Base-by-base conservation (phyloP, 1,140 invertebrate species). In the Drosophila quadrilineata region DNA sequence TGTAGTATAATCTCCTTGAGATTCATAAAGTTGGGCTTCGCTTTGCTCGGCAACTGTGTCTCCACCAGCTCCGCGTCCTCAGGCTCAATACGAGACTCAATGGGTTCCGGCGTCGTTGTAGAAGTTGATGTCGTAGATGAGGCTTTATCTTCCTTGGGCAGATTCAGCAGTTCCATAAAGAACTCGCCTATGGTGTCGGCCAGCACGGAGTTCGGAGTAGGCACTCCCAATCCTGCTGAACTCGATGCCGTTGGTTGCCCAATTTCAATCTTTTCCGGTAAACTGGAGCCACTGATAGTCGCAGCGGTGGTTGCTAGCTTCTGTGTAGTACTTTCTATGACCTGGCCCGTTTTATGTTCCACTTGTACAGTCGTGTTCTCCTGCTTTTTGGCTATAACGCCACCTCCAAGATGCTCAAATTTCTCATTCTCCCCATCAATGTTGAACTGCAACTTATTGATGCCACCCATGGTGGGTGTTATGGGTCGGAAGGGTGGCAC, bases 401-500 rank as follows among this genome's bases (percentile, higher is more conserved):
- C 88, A 1, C 87, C 88, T 1, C 88, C 88, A 3, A 89, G 56
- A 68, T 89, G 88, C 41, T 89, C 88, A 14, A 89, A 89, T 50
- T 69, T 69, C n/a, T 87, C 80, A 12, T 76, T 71, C 46, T 36
- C 68, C 0, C 43, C 72, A 12, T 79, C 71, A 19, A 87, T 70
- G 17, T 71, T 72, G 10, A 88, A 88, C 4, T 72, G 71, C 17
- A 85, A 12, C n/a, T 87, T 75, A 6, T 86, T 71, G 0, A 66
- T 52, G 4, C 71, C 45, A 4, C 41, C 62, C 4, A 86, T 43
- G 3, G 72, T 76, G 2, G 86, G 54, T 40, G 68, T 74, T 8
- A 89, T 74, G 2, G 88, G 88, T 9, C 77, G 75, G 4, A 89
- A 88, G 1, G 88, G 70, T 2, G 88, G 88, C 21, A 88, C 70